Evolutionary conservation across 1,140 invertebrate species (phyloP), one percentile per base, ranked within the genome.

Genomic region (Drosophila arizonae): DNA sequence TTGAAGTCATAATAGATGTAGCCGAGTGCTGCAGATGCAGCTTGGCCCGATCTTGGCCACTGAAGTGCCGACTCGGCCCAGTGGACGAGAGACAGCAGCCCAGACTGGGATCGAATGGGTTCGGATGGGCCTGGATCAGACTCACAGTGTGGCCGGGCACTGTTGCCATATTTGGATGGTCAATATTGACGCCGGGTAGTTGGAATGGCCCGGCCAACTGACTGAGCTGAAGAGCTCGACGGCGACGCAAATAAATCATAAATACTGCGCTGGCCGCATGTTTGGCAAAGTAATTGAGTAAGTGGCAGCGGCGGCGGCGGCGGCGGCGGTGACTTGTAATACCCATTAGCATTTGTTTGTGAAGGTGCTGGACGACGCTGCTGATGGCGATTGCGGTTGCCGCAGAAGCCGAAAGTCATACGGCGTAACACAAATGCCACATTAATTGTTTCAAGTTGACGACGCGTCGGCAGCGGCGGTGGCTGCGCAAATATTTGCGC

Each of bases 261-360:
- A 88, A 88, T 88, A 88, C 85, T 88, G 57, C 71, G 65, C 68
- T 63, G 60, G 55, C 57, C 62, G 24, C 82, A 48, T 88, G 84
- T 88, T 88, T 88, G 84, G 79, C 79, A 88, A 88, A 88, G 84
- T 88, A 88, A 88, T 88, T 88, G 84, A 88, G 84, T 87, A 87
- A 87, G 84, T 84, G 81, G 70, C 65, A 58, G 58, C 48, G 58
- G 58, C 82, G 21, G 21, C 21, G 21, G 21, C 21, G 3, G 3
- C 21, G 21, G 70, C 65, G 62, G 62, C 52, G 58, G 58, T 69
- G 79, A 82, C 82, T 87, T 86, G 82, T 86, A 82, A 79, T 87
- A 86, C 84, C 84, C 84, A 88, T 88, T 88, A 88, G 84, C 84
- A 88, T 88, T 87, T 88, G 79, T 88, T 88, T 88, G 84, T 76